Evolutionary conservation across 1,140 invertebrate genomes (phyloP), one percentile per base, ranked within the genome.

Genomic region (Philotrypesis tridentata): DNA sequence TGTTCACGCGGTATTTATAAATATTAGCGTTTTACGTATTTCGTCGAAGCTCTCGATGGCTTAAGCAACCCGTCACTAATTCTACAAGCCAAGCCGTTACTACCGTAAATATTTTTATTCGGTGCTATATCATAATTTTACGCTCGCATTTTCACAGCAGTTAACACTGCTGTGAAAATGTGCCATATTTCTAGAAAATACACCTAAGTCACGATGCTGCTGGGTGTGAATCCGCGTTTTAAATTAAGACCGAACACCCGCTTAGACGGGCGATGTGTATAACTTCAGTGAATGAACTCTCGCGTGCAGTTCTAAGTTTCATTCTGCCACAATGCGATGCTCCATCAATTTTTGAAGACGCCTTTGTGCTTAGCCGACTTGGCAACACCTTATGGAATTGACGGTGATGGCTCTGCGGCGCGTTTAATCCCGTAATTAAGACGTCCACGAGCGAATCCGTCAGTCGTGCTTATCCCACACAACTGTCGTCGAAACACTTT

Each of bases 321-420:
- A 17, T 67, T 31, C 71, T 55, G 2, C 29, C 23, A 27, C 9
- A 14, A 31, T 37, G 33, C 21, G 14, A 40, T 29, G 60, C 71
- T 80, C n/a, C n/a, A 68, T 81, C 72, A 75, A 12, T 68, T 81
- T 75, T 31, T 5, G 17, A 23, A 74, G 67, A 75, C 1, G 43
- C 31, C 77, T 68, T 82, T 84, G 63, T 65, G 29, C 67, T 60
- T 48, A 23, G 65, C 29, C 23, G n/a, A 29, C 14, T 72, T 37
- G 63, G 65, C 23, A 63, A 23, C 29, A 43, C 17, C 63, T 17
- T 72, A 48, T n/a, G n/a, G n/a, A n/a, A n/a, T 17, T 74, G 60
- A 60, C 25, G n/a, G 23, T 27, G 67, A 9, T 79, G 60, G 55
- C 25, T 12, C 61, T 4, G 21, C 48, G 21, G 48, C 14, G 27